Base-by-base conservation (phyloP, 1,140 invertebrate genomes). In the Latrodectus geometricus region DNA sequence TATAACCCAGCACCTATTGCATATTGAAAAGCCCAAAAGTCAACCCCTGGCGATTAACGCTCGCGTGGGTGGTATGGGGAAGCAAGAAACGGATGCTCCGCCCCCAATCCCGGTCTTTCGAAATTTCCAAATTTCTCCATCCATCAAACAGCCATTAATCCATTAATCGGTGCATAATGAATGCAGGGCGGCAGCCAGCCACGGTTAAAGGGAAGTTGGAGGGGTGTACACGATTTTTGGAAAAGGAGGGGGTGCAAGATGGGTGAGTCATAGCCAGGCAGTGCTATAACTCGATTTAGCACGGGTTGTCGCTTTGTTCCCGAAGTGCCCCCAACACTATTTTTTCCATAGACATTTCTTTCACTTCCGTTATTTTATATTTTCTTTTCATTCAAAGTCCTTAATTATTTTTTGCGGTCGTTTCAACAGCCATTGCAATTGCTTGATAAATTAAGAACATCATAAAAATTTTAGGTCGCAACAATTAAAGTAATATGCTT, bases 131-230 rank as follows among this genome's bases (percentile, higher is more conserved):
- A 82, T 82, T 82, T 82, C 80, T 82, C 81, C 81, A 84, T 84
- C 81, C 81, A 84, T 84, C 81, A 84, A 84, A 76, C 61, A 68
- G 48, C 81, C 81, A 84, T 84, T 84, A 84, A 84, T 84, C 81
- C 81, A 84, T 84, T 84, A 84, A 84, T 84, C 81, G 81, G 81
- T 84, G 81, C 81, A 84, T 84, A 84, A 84, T 84, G 81, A 84
- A 84, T 84, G 81, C 73, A 12, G 69, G 56, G 70, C 12, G 12
- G 23, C 35, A 8, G 17, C 20, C n/a, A 23, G 68, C 68, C 23
- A n/a, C 48, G 70, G 70, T 15, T 61, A 17, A 61, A 61, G 72
- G 76, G 75, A 61, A 54, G 75, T 23, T 21, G 75, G 21, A 54
- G 49, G 70, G 52, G 80, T 15, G 76, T 61, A 78, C 56, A 50